Conservation (phyloP, 1,140 invertebrate genomes). For the Mya arenaria region DNA sequence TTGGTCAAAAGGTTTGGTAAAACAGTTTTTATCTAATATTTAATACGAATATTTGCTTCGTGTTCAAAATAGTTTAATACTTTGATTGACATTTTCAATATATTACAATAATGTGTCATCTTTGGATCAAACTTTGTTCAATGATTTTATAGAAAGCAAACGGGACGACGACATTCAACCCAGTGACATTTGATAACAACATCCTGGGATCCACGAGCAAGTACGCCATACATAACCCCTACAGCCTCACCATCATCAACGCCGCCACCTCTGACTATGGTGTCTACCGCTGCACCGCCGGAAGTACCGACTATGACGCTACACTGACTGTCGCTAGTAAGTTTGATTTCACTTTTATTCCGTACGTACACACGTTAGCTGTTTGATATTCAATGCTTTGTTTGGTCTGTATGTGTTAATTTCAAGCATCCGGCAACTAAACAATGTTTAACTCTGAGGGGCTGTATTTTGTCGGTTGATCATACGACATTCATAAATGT, state of each 20-base stretch:
- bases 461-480: not conserved
- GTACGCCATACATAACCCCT: conserved; percentile 34
- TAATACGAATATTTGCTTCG: too few species aligned
- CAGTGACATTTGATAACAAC: conserved; percentile 51
- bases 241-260: conserved; percentile 45
- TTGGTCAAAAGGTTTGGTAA: too few species aligned
- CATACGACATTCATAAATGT: not conserved
- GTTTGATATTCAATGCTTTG: too few species aligned
- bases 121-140: too few species aligned
- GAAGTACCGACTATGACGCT: conserved; percentile 40
- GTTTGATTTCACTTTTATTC: not conserved
- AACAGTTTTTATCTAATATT: too few species aligned
- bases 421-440: too few species aligned
- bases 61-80: too few species aligned
- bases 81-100: too few species aligned
- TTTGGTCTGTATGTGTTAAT: too few species aligned
- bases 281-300: conserved; percentile 38
- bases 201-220: conserved; percentile 20
- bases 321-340: conserved; percentile 29
- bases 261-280: conserved; percentile 29
- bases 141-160: conserved; percentile 2
- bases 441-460: not conserved
- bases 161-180: conserved; percentile 27
- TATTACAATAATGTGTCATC: too few species aligned
- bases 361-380: not conserved